These are phyloP conservation scores for Rhinogobio ventralis DNA, from an alignment of 2,797 vertebrate species.

Conservation along the genomic window DNA sequence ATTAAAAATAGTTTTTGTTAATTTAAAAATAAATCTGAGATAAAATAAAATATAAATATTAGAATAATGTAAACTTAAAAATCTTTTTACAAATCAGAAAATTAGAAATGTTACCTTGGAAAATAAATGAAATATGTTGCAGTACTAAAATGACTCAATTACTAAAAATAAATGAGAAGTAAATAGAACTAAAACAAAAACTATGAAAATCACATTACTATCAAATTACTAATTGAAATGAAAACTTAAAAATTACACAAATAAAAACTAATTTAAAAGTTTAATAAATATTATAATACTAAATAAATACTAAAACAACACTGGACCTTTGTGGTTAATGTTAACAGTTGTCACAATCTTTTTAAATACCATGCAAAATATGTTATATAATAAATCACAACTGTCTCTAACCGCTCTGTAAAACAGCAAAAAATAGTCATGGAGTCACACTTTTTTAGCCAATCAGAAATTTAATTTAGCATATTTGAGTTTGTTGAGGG, in stretches of 20 bases:
- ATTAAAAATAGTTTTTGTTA: background rate
- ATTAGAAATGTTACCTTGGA: background rate
- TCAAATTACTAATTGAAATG: background rate
- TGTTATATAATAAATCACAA: background rate
- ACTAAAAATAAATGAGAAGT: too few relatives aligned
- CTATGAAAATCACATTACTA: background rate
- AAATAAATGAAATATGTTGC: background rate
- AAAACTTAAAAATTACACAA: background rate
- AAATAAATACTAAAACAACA: background rate
- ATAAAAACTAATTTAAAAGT: background rate
- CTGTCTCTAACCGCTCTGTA: background rate
- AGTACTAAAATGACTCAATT: too few relatives aligned
- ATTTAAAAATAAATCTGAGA: background rate
- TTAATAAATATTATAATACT: background rate
- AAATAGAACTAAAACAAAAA: background rate
- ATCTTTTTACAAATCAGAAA: background rate
- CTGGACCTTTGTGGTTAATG: background rate
- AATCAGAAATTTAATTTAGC: background rate
- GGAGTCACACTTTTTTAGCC: background rate
- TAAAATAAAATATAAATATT: background rate
- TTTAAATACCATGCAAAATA: background rate
- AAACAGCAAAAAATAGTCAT: background rate
- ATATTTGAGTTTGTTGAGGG: background rate
- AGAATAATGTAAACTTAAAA: too few relatives aligned
- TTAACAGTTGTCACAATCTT: background rate